A percentile compares a stretch with the other conserved stretches of the same genome.
Conservation (phyloP, 1,140 invertebrate genomes). For the Agrilus planipennis region DNA sequence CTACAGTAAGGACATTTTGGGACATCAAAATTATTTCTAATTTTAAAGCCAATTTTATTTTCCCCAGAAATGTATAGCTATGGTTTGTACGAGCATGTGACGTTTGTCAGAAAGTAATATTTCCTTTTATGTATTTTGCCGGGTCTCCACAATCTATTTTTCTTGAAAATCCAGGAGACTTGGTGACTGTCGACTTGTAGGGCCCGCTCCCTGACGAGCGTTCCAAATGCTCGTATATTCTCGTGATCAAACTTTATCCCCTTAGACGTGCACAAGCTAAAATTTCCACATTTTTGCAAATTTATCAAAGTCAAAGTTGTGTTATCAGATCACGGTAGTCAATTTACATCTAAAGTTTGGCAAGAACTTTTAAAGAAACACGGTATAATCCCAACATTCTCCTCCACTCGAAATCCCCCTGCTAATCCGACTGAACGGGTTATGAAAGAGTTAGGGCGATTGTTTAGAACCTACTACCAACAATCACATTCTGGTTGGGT, state of each 20-base stretch:
- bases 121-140: not conserved
- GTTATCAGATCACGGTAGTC: constrained; percentile 14
- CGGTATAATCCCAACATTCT: constrained; percentile 15
- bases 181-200: constrained; percentile 23
- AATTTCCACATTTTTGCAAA: constrained; percentile 9
- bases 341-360: constrained; percentile 13
- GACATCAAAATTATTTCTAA: constrained; percentile 21
- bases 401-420: constrained; percentile 22
- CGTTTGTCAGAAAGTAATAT: constrained; percentile 11
- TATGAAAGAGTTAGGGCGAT: constrained; percentile 21
- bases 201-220: constrained; percentile 19
- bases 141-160: constrained; percentile 7
- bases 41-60: constrained; percentile 21
- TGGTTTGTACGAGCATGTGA: constrained; percentile 14
- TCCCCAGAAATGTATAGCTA: constrained; percentile 17
- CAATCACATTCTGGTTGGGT: constrained; percentile 17
- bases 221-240: constrained; percentile 25
- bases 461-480: constrained; percentile 21
- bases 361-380: constrained; percentile 8
- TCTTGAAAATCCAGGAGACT: constrained; percentile 13
- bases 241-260: constrained; percentile 24
- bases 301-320: constrained; percentile 7
- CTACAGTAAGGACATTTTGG: constrained; percentile 27
- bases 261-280: constrained; percentile 18
- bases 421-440: constrained; percentile 21